These are phyloP conservation scores for Diarsia dahlii DNA, from an alignment of 2,888 invertebrate genomes.

Conservation along the genomic window DNA sequence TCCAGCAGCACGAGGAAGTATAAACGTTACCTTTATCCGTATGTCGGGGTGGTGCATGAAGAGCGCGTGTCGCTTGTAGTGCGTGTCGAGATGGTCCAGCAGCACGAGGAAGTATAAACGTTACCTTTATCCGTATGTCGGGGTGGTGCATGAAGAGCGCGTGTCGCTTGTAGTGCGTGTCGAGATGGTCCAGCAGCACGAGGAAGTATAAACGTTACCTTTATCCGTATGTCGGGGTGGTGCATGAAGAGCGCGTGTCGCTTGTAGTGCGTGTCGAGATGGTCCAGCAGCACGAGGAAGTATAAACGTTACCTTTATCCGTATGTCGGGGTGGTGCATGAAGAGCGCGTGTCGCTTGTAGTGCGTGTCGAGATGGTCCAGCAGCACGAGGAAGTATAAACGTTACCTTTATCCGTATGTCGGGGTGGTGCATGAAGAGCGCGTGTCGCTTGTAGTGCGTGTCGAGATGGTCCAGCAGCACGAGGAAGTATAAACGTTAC, in stretches of 20 bases:
- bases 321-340: slow-evolving; percentile 91
- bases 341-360: slow-evolving; percentile 94
- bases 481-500: slow-evolving; percentile 67
- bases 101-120: too few species aligned
- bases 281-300: too few species aligned
- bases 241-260: slow-evolving; percentile 93
- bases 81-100: slow-evolving; percentile 90
- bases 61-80: slow-evolving; percentile 94
- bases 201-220: slow-evolving; percentile 75
- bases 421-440: slow-evolving; percentile 92
- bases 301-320: slow-evolving; percentile 87
- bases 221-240: slow-evolving; percentile 91
- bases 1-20: too few species aligned
- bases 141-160: slow-evolving; percentile 93
- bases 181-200: slow-evolving; percentile 82
- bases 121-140: slow-evolving; percentile 91
- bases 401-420: slow-evolving; percentile 90
- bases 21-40: slow-evolving; percentile 88
- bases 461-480: slow-evolving; percentile 87
- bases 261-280: slow-evolving; percentile 94
- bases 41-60: slow-evolving; percentile 92
- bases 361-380: slow-evolving; percentile 92
- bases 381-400: too few species aligned
- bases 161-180: slow-evolving; percentile 94
- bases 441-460: slow-evolving; percentile 94